Evolutionary conservation across 2,888 invertebrate genomes (phyloP).

Genomic region (Unio delphinus): DNA sequence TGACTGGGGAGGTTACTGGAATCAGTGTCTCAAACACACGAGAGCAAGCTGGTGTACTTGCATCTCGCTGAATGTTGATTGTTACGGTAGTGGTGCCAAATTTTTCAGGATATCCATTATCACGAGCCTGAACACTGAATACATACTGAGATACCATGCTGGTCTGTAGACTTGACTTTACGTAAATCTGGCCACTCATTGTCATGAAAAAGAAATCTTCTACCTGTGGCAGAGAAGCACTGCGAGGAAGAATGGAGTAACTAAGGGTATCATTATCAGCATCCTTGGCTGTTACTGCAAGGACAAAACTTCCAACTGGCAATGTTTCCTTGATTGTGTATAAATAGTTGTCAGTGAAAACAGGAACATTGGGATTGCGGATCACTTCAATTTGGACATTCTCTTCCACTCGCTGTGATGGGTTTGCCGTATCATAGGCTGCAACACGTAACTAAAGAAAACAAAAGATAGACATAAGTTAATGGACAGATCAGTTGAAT

Average conservation of each 20-base stretch:
- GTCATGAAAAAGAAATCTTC: constrained; percentile 30
- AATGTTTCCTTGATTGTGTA: constrained; percentile 47
- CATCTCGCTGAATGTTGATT: constrained; percentile 44
- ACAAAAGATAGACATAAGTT: not conserved
- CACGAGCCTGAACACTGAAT: constrained; percentile 42
- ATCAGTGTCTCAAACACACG: constrained; percentile 22
- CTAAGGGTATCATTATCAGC: constrained; percentile 39
- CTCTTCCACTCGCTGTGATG: constrained; percentile 29
- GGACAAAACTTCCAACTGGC: constrained; percentile 75
- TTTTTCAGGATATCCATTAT: constrained; percentile 45
- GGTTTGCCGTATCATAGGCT: constrained; percentile 48
- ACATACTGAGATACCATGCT: constrained; percentile 26
- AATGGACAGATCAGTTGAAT: too few relatives aligned
- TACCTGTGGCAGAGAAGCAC: constrained; percentile 9
- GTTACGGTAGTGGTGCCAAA: constrained; percentile 44
- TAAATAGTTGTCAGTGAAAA: constrained; percentile 34
- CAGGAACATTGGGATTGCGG: constrained; percentile 51
- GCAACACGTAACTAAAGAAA: constrained; percentile 43
- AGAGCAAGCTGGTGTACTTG: constrained; percentile 32
- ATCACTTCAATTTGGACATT: constrained; percentile 46
- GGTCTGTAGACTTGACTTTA: constrained; percentile 25
- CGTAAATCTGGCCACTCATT: constrained; percentile 38
- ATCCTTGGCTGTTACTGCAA: constrained; percentile 74
- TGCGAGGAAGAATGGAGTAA: constrained; percentile 28
- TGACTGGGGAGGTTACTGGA: constrained; percentile 30